Evolutionary conservation across 2,797 vertebrate species (phyloP).

Genomic region (Calcarius lapponicus): DNA sequence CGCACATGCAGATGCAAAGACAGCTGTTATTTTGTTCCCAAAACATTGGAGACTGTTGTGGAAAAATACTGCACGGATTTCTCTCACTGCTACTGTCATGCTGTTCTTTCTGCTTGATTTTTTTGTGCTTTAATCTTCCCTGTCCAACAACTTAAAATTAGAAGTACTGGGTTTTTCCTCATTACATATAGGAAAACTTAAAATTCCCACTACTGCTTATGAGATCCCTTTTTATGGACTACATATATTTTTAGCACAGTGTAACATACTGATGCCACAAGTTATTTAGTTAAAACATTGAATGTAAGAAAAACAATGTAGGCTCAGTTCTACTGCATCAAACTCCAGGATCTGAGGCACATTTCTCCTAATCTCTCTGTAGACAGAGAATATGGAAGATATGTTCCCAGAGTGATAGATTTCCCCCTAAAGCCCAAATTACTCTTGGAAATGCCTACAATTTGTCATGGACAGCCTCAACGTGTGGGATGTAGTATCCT

Average conservation of each 20-base stretch:
- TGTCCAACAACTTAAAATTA: not conserved
- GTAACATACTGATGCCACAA: not conserved
- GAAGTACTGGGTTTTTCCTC: not conserved
- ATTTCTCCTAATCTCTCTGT: not conserved
- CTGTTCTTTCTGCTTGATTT: not conserved
- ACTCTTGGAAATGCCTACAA: not conserved
- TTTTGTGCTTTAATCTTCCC: not conserved
- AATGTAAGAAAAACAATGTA: not conserved
- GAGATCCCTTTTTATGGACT: not conserved
- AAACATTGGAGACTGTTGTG: not conserved
- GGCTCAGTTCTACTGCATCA: not conserved
- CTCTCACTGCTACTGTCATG: not conserved
- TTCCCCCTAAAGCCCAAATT: not conserved
- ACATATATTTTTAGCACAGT: not conserved
- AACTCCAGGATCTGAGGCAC: not conserved
- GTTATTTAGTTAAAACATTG: not conserved
- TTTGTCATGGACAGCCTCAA: not conserved
- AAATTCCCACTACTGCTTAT: not conserved
- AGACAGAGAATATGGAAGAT: not conserved
- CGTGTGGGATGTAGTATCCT: not conserved
- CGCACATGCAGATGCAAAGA: not conserved
- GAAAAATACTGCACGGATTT: not conserved
- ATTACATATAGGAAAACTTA: not conserved
- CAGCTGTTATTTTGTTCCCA: not conserved
- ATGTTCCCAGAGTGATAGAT: not conserved